Percentiles rank a stretch among this genome's conserved stretches.
These are phyloP conservation scores for Heliangelus exortis DNA, from an alignment of 2,797 vertebrate genomes.

Conservation along the genomic window DNA sequence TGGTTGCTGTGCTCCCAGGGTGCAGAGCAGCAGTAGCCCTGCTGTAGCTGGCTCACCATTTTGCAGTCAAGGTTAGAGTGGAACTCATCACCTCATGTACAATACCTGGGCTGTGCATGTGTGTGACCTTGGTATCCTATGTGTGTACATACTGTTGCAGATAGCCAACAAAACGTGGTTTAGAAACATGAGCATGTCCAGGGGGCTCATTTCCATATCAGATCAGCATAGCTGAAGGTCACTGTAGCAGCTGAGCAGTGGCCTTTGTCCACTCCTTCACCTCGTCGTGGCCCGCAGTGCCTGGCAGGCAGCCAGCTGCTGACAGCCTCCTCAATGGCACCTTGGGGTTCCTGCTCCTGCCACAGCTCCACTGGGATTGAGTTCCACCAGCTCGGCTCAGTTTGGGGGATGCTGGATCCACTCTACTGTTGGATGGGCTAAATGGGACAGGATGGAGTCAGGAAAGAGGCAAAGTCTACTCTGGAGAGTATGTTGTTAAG, in stretches of 20 bases:
- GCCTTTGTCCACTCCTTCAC: conserved; percentile 35
- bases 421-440: neutral
- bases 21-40: neutral
- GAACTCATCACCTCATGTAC: rapidly evolving
- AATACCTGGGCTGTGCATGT: neutral
- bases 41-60: neutral
- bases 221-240: conserved; percentile 17
- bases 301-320: neutral
- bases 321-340: neutral
- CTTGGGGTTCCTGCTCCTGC: neutral
- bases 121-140: rapidly evolving
- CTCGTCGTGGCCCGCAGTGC: rapidly evolving
- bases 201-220: neutral
- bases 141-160: neutral
- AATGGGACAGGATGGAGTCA: neutral
- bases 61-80: neutral
- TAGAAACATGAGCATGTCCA: neutral
- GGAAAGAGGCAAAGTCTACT: neutral
- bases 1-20: neutral
- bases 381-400: rapidly evolving
- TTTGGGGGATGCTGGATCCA: neutral
- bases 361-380: neutral
- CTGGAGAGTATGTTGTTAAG: neutral
- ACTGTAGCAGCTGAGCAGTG: conserved; percentile 33
- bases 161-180: neutral